A percentile compares a stretch with the other conserved stretches of the same genome.
These are phyloP conservation scores for Geopemphigus sp. DNA, from an alignment of 1,140 invertebrate species.

Conservation along the genomic window DNA sequence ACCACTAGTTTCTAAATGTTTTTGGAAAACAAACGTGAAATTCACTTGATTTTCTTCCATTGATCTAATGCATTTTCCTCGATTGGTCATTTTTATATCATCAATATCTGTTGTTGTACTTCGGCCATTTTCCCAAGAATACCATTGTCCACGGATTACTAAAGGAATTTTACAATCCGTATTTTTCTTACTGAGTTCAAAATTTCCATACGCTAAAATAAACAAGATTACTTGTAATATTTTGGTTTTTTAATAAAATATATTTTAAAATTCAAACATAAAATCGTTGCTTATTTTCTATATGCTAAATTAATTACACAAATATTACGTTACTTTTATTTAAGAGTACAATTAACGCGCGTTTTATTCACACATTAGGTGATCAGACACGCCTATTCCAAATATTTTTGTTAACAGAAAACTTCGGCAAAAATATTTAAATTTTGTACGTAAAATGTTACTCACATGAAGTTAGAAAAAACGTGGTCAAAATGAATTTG, in stretches of 20 bases:
- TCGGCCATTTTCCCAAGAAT: slow-evolving; percentile 82
- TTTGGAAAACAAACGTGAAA: slow-evolving; percentile 80
- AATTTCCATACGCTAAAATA: slow-evolving; percentile 31
- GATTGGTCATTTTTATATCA: slow-evolving; percentile 69
- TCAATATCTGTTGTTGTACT: slow-evolving; percentile 82
- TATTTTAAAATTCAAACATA: too few species aligned
- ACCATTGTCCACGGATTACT: slow-evolving; percentile 81
- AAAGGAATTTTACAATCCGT: slow-evolving; percentile 61
- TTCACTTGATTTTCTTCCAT: slow-evolving; percentile 73
- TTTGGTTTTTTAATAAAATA: too few species aligned
- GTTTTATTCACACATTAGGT: too few species aligned
- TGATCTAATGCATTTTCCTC: slow-evolving; percentile 70
- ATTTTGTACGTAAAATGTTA: background rate
- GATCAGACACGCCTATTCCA: background rate
- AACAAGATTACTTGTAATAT: background rate
- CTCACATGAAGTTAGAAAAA: slow-evolving; percentile 27
- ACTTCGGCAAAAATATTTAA: background rate
- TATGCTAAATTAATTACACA: too few species aligned
- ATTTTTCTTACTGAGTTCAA: slow-evolving; percentile 34
- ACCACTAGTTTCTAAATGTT: slow-evolving; percentile 54
- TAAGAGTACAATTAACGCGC: too few species aligned
- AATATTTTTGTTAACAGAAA: background rate
- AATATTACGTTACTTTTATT: too few species aligned
- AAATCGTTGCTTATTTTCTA: too few species aligned
- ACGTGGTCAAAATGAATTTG: background rate